Evolutionary conservation across 2,888 invertebrate species (phyloP), one percentile per base, ranked within the genome.

Genomic region (Hypselothyrea guttata): DNA sequence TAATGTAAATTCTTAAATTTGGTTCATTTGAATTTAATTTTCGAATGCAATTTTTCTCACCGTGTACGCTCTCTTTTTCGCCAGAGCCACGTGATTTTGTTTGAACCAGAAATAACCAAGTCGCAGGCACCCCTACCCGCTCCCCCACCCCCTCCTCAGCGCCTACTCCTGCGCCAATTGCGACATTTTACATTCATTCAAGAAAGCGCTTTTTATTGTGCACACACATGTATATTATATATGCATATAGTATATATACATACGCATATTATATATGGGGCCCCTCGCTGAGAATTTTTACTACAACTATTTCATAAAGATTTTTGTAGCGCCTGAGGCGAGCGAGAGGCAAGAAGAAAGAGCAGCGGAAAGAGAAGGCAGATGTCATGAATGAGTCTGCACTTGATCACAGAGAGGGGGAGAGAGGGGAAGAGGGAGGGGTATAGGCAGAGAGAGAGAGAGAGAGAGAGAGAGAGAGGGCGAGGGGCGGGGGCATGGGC

Each of bases 231-330:
- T 5, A 33, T 35, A 46, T 5, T 13, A 12, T n/a, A n/a, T n/a
- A n/a, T n/a, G n/a, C n/a, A n/a, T n/a, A n/a, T n/a, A n/a, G n/a
- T n/a, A n/a, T n/a, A 27, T 12, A 22, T 13, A 30, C 9, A 27
- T 4, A 18, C 28, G 28, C 33, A 27, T 2, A 28, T n/a, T n/a
- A n/a, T n/a, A n/a, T n/a, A n/a, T n/a, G n/a, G 57, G 62, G 65
- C 58, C 65, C 78, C 61, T 75, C 46, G 61, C 56, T 58, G 62
- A 61, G 66, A 56, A 22, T 22, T 22, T 72, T 75, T 76, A 72
- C 75, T 78, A 75, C 52, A 78, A 69, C 69, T 78, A 75, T 78
- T 78, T 76, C 59, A 78, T 64, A 66, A 62, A 22, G 58, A 46
- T 40, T 46, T 55, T 47, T 59, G 48, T 51, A 70, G 67, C 61